Percentiles rank a stretch among this genome's conserved stretches.
Conservation (phyloP, 2,113 vertebrate genomes). For the Marmota monax region DNA sequence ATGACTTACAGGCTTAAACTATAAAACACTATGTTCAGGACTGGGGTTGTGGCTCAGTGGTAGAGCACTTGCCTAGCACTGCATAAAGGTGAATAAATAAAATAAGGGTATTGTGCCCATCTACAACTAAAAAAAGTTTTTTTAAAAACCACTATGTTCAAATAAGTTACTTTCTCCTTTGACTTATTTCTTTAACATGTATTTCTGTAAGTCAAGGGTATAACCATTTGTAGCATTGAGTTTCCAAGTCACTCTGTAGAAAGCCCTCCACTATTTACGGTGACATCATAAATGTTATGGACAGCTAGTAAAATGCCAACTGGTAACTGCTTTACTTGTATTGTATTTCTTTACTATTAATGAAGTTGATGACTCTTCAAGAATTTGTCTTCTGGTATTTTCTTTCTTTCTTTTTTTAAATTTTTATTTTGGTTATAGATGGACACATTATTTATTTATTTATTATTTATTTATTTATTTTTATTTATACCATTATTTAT, state of each 20-base stretch:
- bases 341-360: not conserved
- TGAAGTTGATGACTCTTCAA: not conserved
- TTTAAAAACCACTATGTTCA: too few relatives aligned
- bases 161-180: not conserved
- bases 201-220: not conserved
- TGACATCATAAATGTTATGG: too few relatives aligned
- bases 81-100: too few relatives aligned
- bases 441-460: too few relatives aligned
- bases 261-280: not conserved
- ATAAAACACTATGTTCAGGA: not conserved
- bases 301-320: not conserved
- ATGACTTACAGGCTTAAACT: slow-evolving; percentile 39
- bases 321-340: not conserved
- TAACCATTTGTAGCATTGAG: not conserved
- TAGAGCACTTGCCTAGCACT: too few relatives aligned
- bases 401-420: too few relatives aligned
- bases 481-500: too few relatives aligned
- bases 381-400: not conserved
- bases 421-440: too few relatives aligned
- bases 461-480: too few relatives aligned
- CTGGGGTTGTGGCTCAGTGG: too few relatives aligned
- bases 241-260: not conserved
- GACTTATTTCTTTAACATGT: not conserved
- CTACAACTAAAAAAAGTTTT: too few relatives aligned
- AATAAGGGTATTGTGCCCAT: too few relatives aligned